Evolutionary conservation across 1,140 invertebrate genomes (phyloP).

Genomic region (Drosophila orena): DNA sequence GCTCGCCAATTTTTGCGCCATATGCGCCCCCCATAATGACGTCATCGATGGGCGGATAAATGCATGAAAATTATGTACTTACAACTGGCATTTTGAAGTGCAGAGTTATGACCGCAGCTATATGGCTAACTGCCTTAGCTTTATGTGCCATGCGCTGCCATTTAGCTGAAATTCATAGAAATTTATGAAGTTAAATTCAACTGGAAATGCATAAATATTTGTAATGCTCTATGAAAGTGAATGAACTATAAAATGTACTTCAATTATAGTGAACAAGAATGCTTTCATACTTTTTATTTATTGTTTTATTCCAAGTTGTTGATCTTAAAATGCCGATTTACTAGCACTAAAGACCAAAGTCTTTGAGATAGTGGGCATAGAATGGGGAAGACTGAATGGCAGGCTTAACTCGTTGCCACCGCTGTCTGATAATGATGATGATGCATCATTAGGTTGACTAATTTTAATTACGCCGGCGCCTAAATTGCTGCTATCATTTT

Average conservation of each 20-base stretch:
- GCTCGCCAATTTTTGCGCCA: constrained; percentile 40
- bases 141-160: background rate
- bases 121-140: background rate
- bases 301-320: background rate
- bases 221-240: no score
- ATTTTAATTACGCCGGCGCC: constrained; percentile 78
- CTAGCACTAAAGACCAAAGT: no score
- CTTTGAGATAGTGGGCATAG: background rate
- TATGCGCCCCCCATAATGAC: constrained; percentile 62
- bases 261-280: no score
- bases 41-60: constrained; percentile 32
- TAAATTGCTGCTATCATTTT: constrained; percentile 81
- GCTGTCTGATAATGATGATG: constrained; percentile 63
- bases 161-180: no score
- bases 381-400: background rate
- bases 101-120: constrained; percentile 19
- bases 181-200: no score
- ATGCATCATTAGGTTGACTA: constrained; percentile 82
- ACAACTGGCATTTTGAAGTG: constrained; percentile 29
- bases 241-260: no score
- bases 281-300: no score
- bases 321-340: background rate
- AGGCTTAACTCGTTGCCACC: constrained; percentile 7
- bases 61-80: constrained; percentile 27
- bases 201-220: background rate